phyloP scores from a whole-genome alignment of 2,113 vertebrate species.

The Spea bombifrons region DNA sequence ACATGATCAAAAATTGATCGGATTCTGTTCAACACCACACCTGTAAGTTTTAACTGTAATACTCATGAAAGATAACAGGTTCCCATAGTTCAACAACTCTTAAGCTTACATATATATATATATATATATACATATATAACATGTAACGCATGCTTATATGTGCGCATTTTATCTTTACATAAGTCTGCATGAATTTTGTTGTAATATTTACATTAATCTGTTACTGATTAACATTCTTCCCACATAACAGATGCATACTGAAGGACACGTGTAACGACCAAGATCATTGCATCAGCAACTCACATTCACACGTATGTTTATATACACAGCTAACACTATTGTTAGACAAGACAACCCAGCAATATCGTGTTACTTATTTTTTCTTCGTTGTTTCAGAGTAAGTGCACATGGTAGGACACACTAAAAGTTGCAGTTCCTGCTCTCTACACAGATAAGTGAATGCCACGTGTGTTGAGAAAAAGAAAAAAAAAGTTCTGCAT shows the following conservation, averaged over 20 bases:
- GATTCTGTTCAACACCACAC: too few relatives aligned
- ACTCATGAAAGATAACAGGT: too few relatives aligned
- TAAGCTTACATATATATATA: too few relatives aligned
- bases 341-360: too few relatives aligned
- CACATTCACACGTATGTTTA: neutral
- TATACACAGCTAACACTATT: neutral
- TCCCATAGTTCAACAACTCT: too few relatives aligned
- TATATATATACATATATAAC: too few relatives aligned
- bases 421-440: neutral
- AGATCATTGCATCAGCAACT: conserved; percentile 5
- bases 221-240: neutral
- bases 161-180: too few relatives aligned
- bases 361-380: too few relatives aligned
- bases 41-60: too few relatives aligned
- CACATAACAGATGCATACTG: neutral
- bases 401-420: neutral
- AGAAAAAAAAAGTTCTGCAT: neutral
- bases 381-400: neutral
- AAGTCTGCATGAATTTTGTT: too few relatives aligned
- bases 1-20: neutral
- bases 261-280: conserved; percentile 15
- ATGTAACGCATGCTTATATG: too few relatives aligned
- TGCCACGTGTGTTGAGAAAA: conserved; percentile 12
- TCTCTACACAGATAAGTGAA: neutral
- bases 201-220: neutral